Percentiles rank a stretch among this genome's conserved stretches.
Conservation (phyloP, 53 echinoderm and acorn worm genomes). For the Holothuria leucospilota region DNA sequence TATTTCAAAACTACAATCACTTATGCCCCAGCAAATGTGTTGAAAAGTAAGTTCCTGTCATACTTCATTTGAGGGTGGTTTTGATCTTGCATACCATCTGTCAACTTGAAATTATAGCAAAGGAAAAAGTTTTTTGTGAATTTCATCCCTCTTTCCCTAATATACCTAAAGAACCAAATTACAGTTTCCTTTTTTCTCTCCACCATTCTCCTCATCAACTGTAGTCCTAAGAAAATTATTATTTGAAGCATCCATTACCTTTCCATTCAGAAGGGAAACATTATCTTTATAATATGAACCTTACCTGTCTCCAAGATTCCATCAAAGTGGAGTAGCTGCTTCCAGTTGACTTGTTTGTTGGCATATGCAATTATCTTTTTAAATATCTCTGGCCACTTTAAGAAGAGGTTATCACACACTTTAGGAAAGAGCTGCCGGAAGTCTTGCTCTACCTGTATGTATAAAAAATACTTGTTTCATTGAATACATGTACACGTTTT, state of each 20-base stretch:
- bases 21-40: too few relatives aligned
- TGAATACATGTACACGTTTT: too few relatives aligned
- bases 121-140: too few relatives aligned
- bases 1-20: too few relatives aligned
- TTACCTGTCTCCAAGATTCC: background rate
- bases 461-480: too few relatives aligned
- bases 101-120: too few relatives aligned
- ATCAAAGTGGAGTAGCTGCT: background rate
- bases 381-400: conserved; percentile 28
- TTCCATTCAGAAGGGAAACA: background rate
- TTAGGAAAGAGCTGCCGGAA: conserved; percentile 30
- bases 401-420: conserved; percentile 3
- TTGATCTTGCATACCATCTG: too few relatives aligned
- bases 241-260: conserved; percentile 11
- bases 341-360: conserved; percentile 35
- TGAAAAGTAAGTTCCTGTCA: too few relatives aligned
- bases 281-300: too few relatives aligned
- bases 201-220: conserved; percentile 24
- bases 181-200: conserved; percentile 24
- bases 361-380: conserved; percentile 16
- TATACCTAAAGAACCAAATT: conserved; percentile 10
- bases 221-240: conserved; percentile 5
- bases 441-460: conserved; percentile 29
- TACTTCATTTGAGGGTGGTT: too few relatives aligned
- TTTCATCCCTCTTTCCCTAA: background rate